A percentile compares a stretch with the other conserved stretches of the same genome.
Conservation (phyloP, 2,113 vertebrate genomes). For the Agapornis roseicollis region DNA sequence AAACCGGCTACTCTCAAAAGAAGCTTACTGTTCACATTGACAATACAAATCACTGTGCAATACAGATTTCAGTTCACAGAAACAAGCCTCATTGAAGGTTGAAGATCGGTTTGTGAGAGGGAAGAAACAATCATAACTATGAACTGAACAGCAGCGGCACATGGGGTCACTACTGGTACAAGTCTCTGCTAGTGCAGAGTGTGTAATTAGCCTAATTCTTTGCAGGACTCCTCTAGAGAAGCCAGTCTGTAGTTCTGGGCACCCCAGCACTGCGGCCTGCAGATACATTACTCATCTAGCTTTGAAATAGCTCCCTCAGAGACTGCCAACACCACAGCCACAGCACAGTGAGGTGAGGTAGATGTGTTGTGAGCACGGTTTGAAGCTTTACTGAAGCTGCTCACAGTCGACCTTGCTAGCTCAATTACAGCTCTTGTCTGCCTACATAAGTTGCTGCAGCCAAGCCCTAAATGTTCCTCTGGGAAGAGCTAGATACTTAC, state of each 20-base stretch:
- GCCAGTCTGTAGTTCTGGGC: neutral
- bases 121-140: neutral
- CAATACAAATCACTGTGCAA: neutral
- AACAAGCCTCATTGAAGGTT: neutral
- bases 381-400: neutral
- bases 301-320: neutral
- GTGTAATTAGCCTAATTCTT: neutral
- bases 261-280: neutral
- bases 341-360: neutral
- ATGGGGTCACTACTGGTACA: neutral
- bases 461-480: neutral
- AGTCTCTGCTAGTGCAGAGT: rapidly evolving
- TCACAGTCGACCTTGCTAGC: neutral
- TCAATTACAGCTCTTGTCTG: neutral
- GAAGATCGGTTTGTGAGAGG: neutral
- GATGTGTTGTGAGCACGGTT: rapidly evolving
- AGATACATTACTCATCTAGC: neutral
- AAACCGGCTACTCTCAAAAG: neutral
- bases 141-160: neutral
- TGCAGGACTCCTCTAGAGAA: neutral
- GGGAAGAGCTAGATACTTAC: neutral
- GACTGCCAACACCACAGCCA: neutral
- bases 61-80: neutral
- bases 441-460: neutral
- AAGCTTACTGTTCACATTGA: neutral